Conservation (phyloP, 2,888 invertebrate species). For the Biston stratarius region DNA sequence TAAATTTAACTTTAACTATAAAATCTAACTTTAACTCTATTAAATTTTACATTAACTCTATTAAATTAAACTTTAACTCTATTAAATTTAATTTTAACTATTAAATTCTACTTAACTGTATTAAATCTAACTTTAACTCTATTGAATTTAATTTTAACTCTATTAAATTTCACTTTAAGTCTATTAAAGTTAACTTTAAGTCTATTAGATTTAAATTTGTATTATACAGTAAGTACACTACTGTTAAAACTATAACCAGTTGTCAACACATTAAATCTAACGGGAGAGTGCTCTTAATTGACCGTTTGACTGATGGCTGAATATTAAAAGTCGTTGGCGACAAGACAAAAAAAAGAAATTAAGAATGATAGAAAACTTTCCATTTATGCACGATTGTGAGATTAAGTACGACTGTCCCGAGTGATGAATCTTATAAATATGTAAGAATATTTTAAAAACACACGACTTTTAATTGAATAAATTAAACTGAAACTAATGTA, state of each 20-base stretch:
- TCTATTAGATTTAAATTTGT: not conserved
- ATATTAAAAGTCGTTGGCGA: constrained; percentile 22
- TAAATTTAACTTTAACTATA: too few species aligned
- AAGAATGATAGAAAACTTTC: constrained; percentile 22
- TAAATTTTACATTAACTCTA: too few species aligned
- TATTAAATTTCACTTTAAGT: too few species aligned
- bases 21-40: too few species aligned
- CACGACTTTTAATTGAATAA: not conserved
- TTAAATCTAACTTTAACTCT: too few species aligned
- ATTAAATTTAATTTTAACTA: too few species aligned
- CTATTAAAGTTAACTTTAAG: too few species aligned
- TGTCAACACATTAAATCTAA: constrained; percentile 59
- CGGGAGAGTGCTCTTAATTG: constrained; percentile 68
- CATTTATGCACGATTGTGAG: constrained; percentile 2
- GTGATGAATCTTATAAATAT: not conserved
- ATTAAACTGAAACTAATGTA: not conserved
- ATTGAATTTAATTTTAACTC: too few species aligned
- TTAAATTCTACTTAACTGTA: too few species aligned
- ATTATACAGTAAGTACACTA: constrained; percentile 30
- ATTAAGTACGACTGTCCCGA: not conserved
- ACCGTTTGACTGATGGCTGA: constrained; percentile 49
- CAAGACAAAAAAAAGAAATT: constrained; percentile 16
- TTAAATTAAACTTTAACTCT: too few species aligned
- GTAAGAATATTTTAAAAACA: not conserved
- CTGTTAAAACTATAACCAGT: constrained; percentile 69